Conservation (phyloP, 2,888 invertebrate species). For the Autographa gamma region DNA sequence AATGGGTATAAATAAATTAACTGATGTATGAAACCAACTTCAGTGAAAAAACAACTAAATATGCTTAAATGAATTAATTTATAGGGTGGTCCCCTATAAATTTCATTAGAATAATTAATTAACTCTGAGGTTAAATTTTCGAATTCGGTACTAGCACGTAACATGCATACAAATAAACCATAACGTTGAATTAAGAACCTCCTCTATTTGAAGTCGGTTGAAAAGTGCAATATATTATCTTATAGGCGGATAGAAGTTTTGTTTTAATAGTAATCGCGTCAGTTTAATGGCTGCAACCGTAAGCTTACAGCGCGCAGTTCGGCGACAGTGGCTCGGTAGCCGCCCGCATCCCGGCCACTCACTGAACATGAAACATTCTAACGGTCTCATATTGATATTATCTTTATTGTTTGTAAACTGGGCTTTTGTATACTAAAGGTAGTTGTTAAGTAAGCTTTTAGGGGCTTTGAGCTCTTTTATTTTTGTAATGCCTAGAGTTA, state of each 20-base stretch:
- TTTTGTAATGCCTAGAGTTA: background rate
- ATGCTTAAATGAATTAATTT: too few species aligned
- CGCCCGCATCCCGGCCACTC: background rate
- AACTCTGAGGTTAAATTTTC: too few species aligned
- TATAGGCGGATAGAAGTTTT: conserved; percentile 3
- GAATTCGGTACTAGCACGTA: too few species aligned
- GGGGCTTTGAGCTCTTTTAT: background rate
- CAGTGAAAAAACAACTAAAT: too few species aligned
- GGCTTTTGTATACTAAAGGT: background rate
- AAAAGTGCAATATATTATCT: background rate
- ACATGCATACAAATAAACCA: too few species aligned
- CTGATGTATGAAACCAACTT: too few species aligned
- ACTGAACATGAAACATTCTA: background rate
- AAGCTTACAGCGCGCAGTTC: conserved; percentile 28
- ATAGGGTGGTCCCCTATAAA: too few species aligned
- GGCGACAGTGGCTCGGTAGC: conserved; percentile 11
- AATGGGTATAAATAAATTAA: background rate
- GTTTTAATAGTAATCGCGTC: conserved; percentile 23
- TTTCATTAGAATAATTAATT: too few species aligned
- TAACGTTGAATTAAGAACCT: too few species aligned
- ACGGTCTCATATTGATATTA: background rate
- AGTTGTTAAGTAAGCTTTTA: background rate
- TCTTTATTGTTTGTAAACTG: background rate
- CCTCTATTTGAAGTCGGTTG: background rate
- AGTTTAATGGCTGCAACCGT: conserved; percentile 24